These are phyloP conservation scores for Polyergus mexicanus DNA, from an alignment of 1,140 invertebrate species.

Conservation along the genomic window DNA sequence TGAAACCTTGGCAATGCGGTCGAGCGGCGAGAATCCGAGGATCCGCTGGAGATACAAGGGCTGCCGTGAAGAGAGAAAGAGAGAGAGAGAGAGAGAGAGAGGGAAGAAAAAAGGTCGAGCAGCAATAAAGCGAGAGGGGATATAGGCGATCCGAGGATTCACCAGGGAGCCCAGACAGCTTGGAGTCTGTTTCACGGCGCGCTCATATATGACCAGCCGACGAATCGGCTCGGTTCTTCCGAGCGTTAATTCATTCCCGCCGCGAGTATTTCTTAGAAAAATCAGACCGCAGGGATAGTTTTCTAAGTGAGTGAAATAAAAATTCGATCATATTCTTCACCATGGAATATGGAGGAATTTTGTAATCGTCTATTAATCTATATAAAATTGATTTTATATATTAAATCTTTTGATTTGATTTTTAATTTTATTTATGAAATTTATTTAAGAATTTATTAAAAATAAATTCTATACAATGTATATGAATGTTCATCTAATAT, in stretches of 20 bases:
- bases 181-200: conserved; percentile 83
- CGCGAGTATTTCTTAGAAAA: neutral
- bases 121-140: conserved; percentile 79
- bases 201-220: conserved; percentile 56
- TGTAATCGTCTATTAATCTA: neutral
- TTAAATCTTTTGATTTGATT: conserved; percentile 14
- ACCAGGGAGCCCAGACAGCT: conserved; percentile 84
- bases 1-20: conserved; percentile 69
- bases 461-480: too few species aligned
- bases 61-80: conserved; percentile 57
- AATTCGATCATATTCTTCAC: neutral
- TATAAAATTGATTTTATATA: neutral
- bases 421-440: neutral
- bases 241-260: conserved; percentile 59
- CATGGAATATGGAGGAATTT: neutral
- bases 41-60: conserved; percentile 70
- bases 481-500: neutral
- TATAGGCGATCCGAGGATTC: conserved; percentile 78
- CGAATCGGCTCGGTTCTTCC: conserved; percentile 60
- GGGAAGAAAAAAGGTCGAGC: conserved; percentile 69
- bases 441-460: too few species aligned
- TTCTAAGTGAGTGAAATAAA: neutral
- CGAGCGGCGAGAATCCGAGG: conserved; percentile 76
- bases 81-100: conserved; percentile 41
- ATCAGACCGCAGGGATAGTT: neutral